Percentiles rank a stretch among this genome's conserved stretches.
These are phyloP conservation scores for Amblyornis subalaris DNA, from an alignment of 2,113 vertebrate genomes.

Conservation along the genomic window DNA sequence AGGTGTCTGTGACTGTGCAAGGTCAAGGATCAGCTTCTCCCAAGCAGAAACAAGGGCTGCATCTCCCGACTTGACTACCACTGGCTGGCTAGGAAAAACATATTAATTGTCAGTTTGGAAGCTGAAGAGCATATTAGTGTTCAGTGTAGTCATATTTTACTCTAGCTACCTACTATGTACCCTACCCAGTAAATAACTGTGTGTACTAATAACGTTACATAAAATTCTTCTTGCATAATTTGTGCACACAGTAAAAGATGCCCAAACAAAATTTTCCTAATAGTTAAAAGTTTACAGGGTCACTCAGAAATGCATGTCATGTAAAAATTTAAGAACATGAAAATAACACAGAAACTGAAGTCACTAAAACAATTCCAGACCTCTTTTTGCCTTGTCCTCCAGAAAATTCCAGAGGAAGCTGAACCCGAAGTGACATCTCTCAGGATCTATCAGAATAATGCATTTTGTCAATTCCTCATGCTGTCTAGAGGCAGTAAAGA, in stretches of 20 bases:
- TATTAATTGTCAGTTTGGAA: neutral
- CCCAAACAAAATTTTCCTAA: neutral
- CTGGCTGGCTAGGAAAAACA: neutral
- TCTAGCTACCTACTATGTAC: neutral
- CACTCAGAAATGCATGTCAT: neutral
- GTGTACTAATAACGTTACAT: neutral
- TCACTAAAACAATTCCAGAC: neutral
- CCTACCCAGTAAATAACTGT: neutral
- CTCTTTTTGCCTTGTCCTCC: neutral
- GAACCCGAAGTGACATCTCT: neutral
- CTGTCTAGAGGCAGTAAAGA: neutral
- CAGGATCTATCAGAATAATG: neutral
- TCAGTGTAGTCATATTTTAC: neutral
- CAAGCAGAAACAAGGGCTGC: neutral
- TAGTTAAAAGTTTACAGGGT: neutral
- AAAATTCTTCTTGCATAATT: neutral
- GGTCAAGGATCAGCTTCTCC: neutral
- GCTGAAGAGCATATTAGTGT: neutral
- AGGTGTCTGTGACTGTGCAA: neutral
- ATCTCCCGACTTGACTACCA: neutral
- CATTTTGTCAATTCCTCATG: neutral
- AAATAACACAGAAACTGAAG: neutral
- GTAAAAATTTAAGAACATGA: neutral
- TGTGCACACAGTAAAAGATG: neutral
- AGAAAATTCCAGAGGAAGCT: neutral